Evolutionary conservation across 2,113 vertebrate species (phyloP).

Genomic region (Otocyon megalotis): DNA sequence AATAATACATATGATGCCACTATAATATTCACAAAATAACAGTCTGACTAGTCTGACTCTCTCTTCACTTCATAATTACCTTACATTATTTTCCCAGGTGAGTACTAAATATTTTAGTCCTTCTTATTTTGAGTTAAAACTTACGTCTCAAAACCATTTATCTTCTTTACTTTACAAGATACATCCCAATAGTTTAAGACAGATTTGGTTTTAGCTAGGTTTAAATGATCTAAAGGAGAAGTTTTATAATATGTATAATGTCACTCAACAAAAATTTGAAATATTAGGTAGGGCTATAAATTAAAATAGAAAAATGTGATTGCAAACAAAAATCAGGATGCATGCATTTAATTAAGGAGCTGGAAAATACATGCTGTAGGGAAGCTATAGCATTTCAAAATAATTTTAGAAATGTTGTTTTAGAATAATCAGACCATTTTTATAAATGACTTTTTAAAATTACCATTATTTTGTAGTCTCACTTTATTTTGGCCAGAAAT

Average conservation of each 20-base stretch:
- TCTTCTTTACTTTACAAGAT: neutral
- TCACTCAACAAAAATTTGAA: neutral
- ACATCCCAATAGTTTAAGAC: neutral
- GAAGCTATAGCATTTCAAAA: neutral
- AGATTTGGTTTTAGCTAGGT: neutral
- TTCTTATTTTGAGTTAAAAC: neutral
- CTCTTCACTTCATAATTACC: neutral
- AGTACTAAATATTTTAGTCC: neutral
- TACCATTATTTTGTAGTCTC: constrained; percentile 46
- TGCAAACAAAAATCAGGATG: neutral
- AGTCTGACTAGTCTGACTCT: neutral
- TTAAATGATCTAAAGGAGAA: neutral
- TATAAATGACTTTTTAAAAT: neutral
- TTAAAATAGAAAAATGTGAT: constrained; percentile 1
- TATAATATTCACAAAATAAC: neutral
- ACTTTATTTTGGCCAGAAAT: constrained; percentile 24
- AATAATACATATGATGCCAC: neutral
- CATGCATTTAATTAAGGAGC: neutral
- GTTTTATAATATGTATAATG: constrained; percentile 7
- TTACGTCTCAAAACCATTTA: neutral
- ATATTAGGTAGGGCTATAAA: neutral
- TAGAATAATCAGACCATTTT: neutral
- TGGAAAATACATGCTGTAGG: neutral
- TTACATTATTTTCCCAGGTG: constrained; percentile 9
- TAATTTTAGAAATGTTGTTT: constrained; percentile 28